Evolutionary conservation across 2,113 vertebrate species (phyloP).

Genomic region (Hemicordylus capensis): DNA sequence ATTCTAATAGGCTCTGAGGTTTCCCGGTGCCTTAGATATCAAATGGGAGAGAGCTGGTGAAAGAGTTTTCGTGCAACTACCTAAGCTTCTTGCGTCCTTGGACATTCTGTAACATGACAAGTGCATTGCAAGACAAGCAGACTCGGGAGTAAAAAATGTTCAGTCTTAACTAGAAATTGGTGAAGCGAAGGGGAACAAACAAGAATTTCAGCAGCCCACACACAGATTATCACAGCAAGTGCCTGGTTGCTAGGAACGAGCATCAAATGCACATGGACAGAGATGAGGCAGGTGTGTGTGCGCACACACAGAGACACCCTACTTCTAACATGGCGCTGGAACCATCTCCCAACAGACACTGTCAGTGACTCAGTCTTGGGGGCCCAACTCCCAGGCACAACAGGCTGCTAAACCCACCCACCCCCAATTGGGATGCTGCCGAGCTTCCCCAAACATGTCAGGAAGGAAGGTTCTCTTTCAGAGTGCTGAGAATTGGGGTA

Average conservation of each 20-base stretch:
- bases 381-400: background rate
- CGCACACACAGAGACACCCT: background rate
- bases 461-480: background rate
- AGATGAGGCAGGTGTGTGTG: background rate
- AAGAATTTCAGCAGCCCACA: background rate
- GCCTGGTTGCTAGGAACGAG: constrained; percentile 12
- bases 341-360: background rate
- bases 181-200: background rate
- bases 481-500: background rate
- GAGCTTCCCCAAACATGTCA: background rate
- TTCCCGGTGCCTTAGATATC: too few relatives aligned
- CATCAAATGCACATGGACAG: background rate
- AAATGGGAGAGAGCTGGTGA: too few relatives aligned
- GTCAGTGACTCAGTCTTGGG: too few relatives aligned
- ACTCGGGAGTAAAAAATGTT: too few relatives aligned
- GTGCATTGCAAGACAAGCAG: background rate
- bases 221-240: background rate
- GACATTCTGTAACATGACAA: background rate
- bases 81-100: too few relatives aligned
- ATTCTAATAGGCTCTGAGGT: too few relatives aligned
- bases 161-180: background rate
- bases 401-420: background rate
- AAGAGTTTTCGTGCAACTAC: background rate
- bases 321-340: background rate
- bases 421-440: background rate